Evolutionary conservation across 2,113 vertebrate species (phyloP).

Genomic region (Colistium nudipinnis): DNA sequence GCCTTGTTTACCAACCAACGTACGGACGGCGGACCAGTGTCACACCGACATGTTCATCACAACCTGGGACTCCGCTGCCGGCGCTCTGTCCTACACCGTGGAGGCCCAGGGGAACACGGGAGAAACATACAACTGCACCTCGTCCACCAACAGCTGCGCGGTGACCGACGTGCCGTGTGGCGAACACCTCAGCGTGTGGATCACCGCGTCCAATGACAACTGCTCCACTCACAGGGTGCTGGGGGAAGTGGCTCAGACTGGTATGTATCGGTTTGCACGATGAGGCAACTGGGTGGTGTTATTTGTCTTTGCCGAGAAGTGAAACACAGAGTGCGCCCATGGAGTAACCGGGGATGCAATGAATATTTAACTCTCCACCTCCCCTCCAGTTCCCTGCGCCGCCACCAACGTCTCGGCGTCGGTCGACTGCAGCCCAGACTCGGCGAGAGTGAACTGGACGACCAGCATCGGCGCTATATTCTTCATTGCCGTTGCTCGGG

Average conservation of each 20-base stretch:
- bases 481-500: conserved; percentile 60
- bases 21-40: conserved; percentile 66
- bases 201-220: conserved; percentile 72
- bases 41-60: conserved; percentile 52
- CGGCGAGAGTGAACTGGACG: conserved; percentile 70
- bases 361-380: background rate
- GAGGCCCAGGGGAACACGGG: conserved; percentile 72
- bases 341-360: background rate
- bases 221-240: conserved; percentile 71
- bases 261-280: conserved; percentile 58
- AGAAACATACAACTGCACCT: conserved; percentile 77
- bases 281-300: background rate
- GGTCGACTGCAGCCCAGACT: conserved; percentile 66
- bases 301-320: background rate
- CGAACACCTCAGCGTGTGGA: conserved; percentile 77
- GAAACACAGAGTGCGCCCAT: background rate
- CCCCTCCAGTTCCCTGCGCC: conserved; percentile 77
- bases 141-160: conserved; percentile 70
- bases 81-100: conserved; percentile 75
- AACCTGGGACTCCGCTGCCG: conserved; percentile 75
- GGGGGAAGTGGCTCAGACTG: conserved; percentile 70
- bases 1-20: conserved; percentile 79
- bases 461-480: conserved; percentile 60
- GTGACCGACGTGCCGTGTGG: conserved; percentile 74
- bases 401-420: conserved; percentile 60